These are phyloP conservation scores for Incurvaria masculella DNA, from an alignment of 2,888 invertebrate species.

Conservation along the genomic window DNA sequence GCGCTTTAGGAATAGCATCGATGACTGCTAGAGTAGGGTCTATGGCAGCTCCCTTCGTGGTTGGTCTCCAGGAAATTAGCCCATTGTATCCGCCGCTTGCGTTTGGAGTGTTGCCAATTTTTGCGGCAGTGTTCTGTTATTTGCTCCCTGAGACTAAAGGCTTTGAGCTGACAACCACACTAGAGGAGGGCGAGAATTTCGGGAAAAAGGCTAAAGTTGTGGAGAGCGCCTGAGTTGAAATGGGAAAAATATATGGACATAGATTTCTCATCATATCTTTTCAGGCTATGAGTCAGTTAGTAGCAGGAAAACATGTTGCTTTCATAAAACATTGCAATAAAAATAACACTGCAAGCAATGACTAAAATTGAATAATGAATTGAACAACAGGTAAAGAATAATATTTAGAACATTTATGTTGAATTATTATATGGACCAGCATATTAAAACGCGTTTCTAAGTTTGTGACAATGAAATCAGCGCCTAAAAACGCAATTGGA, in stretches of 20 bases:
- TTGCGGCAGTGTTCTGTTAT: constrained; percentile 56
- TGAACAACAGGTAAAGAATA: constrained; percentile 9
- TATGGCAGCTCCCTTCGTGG: constrained; percentile 79
- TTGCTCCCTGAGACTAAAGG: constrained; percentile 77
- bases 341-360: no score
- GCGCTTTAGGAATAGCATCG: constrained; percentile 85
- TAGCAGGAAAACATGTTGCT: no score
- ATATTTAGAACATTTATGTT: no score
- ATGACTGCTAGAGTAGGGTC: constrained; percentile 85
- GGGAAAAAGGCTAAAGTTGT: constrained; percentile 25
- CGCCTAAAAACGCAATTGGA: no score
- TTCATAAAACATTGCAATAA: no score
- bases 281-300: no score
- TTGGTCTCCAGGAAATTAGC: constrained; percentile 50
- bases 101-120: constrained; percentile 67
- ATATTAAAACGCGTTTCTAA: no score
- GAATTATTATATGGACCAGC: no score
- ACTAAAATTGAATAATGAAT: constrained; percentile 5
- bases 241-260: no score
- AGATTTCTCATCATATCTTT: no score
- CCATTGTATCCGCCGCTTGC: constrained; percentile 65
- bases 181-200: constrained; percentile 72
- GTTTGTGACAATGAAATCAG: no score
- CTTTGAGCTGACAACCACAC: constrained; percentile 71
- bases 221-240: background rate